Evolutionary conservation across 2,113 vertebrate genomes (phyloP).

Genomic region (Trinectes maculatus): DNA sequence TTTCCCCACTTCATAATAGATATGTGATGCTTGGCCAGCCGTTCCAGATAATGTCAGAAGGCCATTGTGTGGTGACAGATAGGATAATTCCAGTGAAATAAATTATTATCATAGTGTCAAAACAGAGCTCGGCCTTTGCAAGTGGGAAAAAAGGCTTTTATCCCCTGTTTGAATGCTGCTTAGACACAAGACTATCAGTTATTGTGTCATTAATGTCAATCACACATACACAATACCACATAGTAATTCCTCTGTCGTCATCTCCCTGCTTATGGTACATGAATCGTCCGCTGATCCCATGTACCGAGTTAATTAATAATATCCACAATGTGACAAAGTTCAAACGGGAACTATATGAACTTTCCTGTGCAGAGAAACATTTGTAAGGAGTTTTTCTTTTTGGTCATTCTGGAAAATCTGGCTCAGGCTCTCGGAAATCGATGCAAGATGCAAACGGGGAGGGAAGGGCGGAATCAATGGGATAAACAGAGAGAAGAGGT

Average conservation of each 20-base stretch:
- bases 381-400: constrained; percentile 24
- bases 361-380: constrained; percentile 13
- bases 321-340: not conserved
- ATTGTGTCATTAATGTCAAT: not conserved
- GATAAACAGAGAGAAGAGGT: constrained; percentile 38
- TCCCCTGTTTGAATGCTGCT: not conserved
- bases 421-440: constrained; percentile 42
- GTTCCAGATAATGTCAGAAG: constrained; percentile 53
- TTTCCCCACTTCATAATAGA: constrained; percentile 50
- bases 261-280: constrained; percentile 52
- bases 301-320: not conserved
- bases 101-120: constrained; percentile 27
- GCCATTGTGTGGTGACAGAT: constrained; percentile 44
- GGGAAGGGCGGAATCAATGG: too few species aligned
- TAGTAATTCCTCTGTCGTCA: not conserved
- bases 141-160: not conserved
- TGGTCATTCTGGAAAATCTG: constrained; percentile 34
- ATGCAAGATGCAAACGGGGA: constrained; percentile 58
- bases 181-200: not conserved
- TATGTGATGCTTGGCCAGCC: constrained; percentile 51
- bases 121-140: constrained; percentile 20
- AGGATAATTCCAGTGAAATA: constrained; percentile 45
- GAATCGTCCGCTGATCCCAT: constrained; percentile 35
- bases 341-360: too few species aligned
- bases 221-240: too few species aligned